Percentiles rank a stretch among this genome's conserved stretches.
These are phyloP conservation scores for zebrafish (Danio rerio) DNA, from an alignment of 2,113 vertebrate genomes.

Conservation along the genomic window DNA sequence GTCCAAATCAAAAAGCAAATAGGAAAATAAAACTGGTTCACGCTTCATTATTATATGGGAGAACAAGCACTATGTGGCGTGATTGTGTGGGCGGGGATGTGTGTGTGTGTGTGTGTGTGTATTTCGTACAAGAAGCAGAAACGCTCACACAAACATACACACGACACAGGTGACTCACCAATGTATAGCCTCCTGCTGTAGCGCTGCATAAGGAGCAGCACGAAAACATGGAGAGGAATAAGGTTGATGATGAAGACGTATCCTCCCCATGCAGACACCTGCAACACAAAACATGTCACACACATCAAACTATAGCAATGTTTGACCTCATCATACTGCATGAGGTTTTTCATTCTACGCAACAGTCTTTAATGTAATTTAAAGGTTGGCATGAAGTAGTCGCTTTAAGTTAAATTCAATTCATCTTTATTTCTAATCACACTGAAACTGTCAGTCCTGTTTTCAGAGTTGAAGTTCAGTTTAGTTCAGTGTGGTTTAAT, in stretches of 20 bases:
- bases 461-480: no score
- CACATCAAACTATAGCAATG: background rate
- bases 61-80: background rate
- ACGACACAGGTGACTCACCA: slow-evolving; percentile 78
- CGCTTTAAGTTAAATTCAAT: no score
- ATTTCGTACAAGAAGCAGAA: slow-evolving; percentile 27
- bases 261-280: slow-evolving; percentile 99
- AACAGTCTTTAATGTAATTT: no score
- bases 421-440: no score
- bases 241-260: slow-evolving; percentile 85
- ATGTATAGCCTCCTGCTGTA: slow-evolving; percentile 97
- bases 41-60: slow-evolving; percentile 3
- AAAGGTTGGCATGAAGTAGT: no score
- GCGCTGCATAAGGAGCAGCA: slow-evolving; percentile 95
- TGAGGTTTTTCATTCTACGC: background rate
- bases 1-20: background rate
- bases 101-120: slow-evolving; percentile 4
- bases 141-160: slow-evolving; percentile 38
- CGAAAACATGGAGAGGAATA: slow-evolving; percentile 98
- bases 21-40: background rate
- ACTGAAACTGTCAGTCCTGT: no score
- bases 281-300: background rate
- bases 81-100: slow-evolving; percentile 44
- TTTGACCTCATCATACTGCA: background rate
- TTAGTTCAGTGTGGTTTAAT: no score